Percentiles rank a stretch among this genome's conserved stretches.
Evolutionary conservation across 2,797 vertebrate species (phyloP).

Genomic region (Phoeniculus purpureus): DNA sequence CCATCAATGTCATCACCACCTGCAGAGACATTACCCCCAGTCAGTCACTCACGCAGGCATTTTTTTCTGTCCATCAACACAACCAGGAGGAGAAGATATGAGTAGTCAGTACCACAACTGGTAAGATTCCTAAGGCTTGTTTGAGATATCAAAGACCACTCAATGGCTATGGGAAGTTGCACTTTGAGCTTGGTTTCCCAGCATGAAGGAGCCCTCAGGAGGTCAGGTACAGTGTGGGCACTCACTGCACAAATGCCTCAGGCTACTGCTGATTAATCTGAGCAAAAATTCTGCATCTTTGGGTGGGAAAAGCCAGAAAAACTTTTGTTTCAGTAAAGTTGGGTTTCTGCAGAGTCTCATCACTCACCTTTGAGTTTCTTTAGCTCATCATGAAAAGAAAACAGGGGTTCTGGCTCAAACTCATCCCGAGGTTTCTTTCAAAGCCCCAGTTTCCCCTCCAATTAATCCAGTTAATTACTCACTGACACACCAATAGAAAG

Average conservation of each 20-base stretch:
- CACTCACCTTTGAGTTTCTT: neutral
- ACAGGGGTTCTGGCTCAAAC: neutral
- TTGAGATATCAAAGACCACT: neutral
- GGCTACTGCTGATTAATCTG: neutral
- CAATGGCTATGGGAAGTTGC: neutral
- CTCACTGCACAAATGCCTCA: neutral
- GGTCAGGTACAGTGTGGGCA: neutral
- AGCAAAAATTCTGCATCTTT: neutral
- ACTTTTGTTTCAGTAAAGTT: neutral
- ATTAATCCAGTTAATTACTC: neutral
- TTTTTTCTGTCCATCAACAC: constrained; percentile 75
- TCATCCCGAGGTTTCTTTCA: neutral
- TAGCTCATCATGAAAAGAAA: neutral
- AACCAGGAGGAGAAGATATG: neutral
- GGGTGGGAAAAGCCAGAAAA: neutral
- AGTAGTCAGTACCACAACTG: neutral
- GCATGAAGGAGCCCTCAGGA: neutral
- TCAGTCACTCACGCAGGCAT: constrained; percentile 68
- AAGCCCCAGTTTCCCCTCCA: neutral
- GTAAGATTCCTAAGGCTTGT: neutral
- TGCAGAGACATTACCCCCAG: constrained; percentile 77
- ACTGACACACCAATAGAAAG: neutral
- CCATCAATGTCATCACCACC: constrained; percentile 86
- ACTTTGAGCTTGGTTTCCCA: neutral
- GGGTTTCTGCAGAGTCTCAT: neutral